A percentile compares a stretch with the other conserved stretches of the same genome.
These are phyloP conservation scores for Pipistrellus pipistrellus DNA, from an alignment of 2,797 vertebrate genomes.

Conservation along the genomic window DNA sequence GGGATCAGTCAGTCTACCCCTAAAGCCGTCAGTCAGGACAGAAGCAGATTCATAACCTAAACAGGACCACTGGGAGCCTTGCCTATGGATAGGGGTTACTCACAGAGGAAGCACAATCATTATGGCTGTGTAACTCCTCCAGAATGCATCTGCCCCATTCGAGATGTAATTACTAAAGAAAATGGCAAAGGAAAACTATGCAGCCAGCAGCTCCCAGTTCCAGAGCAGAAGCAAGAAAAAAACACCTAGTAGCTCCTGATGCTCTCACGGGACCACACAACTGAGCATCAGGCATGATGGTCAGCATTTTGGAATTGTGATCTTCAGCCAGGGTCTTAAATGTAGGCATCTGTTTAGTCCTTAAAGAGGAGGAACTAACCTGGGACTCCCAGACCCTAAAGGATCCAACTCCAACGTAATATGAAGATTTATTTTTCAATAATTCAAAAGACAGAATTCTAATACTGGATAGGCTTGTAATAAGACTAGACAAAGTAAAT, in stretches of 20 bases:
- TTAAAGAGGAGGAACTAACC: background rate
- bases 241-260: background rate
- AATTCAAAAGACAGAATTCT: conserved; percentile 1
- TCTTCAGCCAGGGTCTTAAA: conserved; percentile 25
- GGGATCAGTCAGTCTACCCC: background rate
- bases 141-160: background rate
- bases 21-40: background rate
- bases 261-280: background rate
- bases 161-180: background rate
- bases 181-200: conserved; percentile 19
- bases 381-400: background rate
- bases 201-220: background rate
- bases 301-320: background rate
- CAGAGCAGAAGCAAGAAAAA: background rate
- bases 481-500: background rate
- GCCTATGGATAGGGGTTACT: background rate
- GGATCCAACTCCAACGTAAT: background rate
- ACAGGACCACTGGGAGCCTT: background rate
- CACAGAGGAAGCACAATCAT: background rate
- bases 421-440: conserved; percentile 7
- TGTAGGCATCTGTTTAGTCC: background rate
- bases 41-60: background rate
- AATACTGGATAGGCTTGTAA: background rate
- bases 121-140: background rate
- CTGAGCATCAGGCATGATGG: background rate